Percentiles rank a stretch among this genome's conserved stretches.
phyloP scores from a whole-genome alignment of 2,113 vertebrate genomes.

The Caracal caracal region DNA sequence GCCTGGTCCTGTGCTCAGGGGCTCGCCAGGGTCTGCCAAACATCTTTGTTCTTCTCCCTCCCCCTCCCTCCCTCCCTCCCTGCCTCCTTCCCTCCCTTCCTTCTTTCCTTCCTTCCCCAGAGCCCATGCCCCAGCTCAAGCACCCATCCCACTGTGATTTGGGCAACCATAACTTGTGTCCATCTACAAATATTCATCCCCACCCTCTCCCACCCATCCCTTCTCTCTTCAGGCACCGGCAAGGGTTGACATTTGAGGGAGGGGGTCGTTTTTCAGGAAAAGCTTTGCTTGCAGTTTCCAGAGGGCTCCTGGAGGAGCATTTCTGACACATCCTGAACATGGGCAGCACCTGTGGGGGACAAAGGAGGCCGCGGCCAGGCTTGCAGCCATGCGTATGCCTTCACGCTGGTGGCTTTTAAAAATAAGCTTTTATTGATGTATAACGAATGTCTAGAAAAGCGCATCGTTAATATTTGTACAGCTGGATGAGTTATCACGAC shows the following conservation, averaged over 20 bases:
- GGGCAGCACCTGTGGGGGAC: background rate
- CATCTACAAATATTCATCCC: background rate
- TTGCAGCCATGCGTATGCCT: background rate
- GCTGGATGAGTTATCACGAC: background rate
- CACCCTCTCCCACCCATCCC: background rate
- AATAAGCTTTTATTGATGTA: background rate
- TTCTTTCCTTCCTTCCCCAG: background rate
- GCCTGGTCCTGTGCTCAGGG: rapidly evolving
- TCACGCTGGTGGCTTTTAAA: background rate
- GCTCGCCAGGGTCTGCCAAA: background rate
- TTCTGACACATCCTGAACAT: background rate
- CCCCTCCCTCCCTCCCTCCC: background rate
- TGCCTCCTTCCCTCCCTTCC: background rate
- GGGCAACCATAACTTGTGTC: background rate
- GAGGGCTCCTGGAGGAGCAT: background rate
- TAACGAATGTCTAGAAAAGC: background rate
- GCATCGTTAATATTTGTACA: background rate
- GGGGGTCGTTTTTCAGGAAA: background rate
- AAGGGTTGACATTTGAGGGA: background rate
- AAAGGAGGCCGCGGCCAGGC: background rate
- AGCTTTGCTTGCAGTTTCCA: background rate
- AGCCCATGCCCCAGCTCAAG: background rate
- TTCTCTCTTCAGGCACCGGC: background rate
- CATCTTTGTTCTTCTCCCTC: background rate
- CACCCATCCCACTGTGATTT: background rate